Conservation (phyloP, 2,113 vertebrate species). For the Lipotes vexillifer region DNA sequence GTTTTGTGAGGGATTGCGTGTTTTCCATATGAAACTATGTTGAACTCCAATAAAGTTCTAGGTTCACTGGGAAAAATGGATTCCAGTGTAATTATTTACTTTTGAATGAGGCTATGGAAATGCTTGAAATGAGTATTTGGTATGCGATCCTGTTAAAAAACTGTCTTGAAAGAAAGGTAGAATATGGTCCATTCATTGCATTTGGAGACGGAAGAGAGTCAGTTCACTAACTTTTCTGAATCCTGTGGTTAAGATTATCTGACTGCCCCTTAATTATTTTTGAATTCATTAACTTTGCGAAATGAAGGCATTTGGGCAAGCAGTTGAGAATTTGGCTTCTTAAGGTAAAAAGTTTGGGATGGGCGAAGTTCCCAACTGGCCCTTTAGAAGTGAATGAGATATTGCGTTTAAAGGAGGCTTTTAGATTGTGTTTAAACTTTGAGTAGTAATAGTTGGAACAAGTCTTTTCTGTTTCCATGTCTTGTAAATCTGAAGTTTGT, state of each 20-base stretch:
- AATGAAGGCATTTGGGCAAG: neutral
- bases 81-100: constrained; percentile 16
- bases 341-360: constrained; percentile 10
- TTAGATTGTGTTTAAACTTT: constrained; percentile 15
- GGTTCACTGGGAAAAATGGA: constrained; percentile 34
- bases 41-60: neutral
- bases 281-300: constrained; percentile 7
- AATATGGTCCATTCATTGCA: neutral
- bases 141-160: neutral
- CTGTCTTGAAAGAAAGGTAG: constrained; percentile 19
- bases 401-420: constrained; percentile 29
- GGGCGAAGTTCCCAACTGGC: neutral
- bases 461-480: neutral
- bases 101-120: constrained; percentile 30
- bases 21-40: constrained; percentile 9
- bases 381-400: neutral
- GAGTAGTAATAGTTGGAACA: neutral
- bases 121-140: constrained; percentile 15
- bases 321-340: constrained; percentile 4
- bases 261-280: constrained; percentile 9
- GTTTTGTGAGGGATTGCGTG: constrained; percentile 10
- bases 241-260: constrained; percentile 29
- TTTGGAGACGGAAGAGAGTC: neutral
- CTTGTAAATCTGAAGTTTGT: constrained; percentile 35
- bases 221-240: constrained; percentile 21